Evolutionary conservation across 2,888 invertebrate genomes (phyloP).

Genomic region (Watsonalla binaria): DNA sequence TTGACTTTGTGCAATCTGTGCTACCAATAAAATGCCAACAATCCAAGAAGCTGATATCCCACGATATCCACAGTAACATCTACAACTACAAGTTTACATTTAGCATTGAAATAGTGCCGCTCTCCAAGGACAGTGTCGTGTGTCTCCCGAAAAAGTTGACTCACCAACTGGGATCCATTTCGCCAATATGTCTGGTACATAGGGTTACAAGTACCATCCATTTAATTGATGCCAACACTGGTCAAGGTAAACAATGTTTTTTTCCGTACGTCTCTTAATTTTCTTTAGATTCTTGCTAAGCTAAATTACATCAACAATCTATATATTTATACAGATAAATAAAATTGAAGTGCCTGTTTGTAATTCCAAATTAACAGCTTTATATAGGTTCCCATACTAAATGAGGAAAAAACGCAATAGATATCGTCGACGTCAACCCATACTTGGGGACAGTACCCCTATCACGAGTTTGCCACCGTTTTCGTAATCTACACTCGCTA

Average conservation of each 20-base stretch:
- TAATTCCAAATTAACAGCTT: no score
- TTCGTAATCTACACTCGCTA: no score
- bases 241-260: slow-evolving; percentile 87
- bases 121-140: slow-evolving; percentile 96
- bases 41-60: slow-evolving; percentile 97
- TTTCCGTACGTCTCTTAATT: no score
- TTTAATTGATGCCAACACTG: slow-evolving; percentile 93
- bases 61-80: slow-evolving; percentile 97
- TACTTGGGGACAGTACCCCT: no score
- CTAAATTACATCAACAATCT: no score
- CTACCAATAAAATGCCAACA: slow-evolving; percentile 93
- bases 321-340: no score
- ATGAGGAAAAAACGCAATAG: no score
- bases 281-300: no score
- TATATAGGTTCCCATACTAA: no score
- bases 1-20: slow-evolving; percentile 93
- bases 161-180: slow-evolving; percentile 91
- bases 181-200: slow-evolving; percentile 91
- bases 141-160: slow-evolving; percentile 93
- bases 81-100: slow-evolving; percentile 98
- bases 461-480: no score
- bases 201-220: slow-evolving; percentile 94
- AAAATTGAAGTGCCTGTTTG: no score
- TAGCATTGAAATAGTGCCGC: slow-evolving; percentile 96
- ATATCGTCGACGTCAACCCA: no score